Base-by-base conservation (phyloP, 2,888 invertebrate species). In the Leptodirus hochenwartii region DNA sequence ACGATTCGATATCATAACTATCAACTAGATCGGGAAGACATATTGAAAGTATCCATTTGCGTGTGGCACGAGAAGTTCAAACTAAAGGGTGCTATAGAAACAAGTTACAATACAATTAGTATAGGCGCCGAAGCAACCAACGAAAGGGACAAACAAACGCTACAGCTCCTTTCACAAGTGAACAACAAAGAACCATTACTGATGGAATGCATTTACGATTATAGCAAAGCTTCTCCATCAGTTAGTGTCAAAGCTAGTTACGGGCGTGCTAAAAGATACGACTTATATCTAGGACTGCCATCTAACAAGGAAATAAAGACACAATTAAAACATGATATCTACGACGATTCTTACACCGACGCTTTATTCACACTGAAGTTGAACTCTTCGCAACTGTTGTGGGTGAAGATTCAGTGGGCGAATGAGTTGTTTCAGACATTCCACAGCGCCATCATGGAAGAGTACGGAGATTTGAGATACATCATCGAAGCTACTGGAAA, bases 171-270 rank as follows among this genome's bases (percentile, higher is more conserved):
- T 9, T 15, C 39, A 5, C 36, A 38, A 30, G 22, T 41, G 3
- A 41, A 43, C 17, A 36, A 39, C 9, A 43, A 43, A 15, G 42
- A 43, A 10, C 43, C 42, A 5, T 30, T 43, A 15, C 33, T 32
- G 27, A 11, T 43, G 12, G 38, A 39, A 24, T 37, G 34, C 31
- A 34, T 29, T 8, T 41, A 39, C 22, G 36, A 36, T 27, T 42
- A 38, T 24, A 40, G 40, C 27, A 32, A 33, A 13, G 30, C 34
- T 4, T 38, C 34, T 11, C 39, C 42, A 9, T 42, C 42, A 12
- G 22, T 41, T 2, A 34, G 33, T 24, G 27, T 43, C 5, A 22
- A 37, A 4, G 36, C 39, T 12, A 36, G 34, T 16, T 39, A 40
- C 22, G 43, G 43, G 12, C 27, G 33, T 17, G 34, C 33, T 28